Evolutionary conservation across 1,140 invertebrate genomes (phyloP), one percentile per base, ranked within the genome.

Genomic region (Zaprionus nigranus): DNA sequence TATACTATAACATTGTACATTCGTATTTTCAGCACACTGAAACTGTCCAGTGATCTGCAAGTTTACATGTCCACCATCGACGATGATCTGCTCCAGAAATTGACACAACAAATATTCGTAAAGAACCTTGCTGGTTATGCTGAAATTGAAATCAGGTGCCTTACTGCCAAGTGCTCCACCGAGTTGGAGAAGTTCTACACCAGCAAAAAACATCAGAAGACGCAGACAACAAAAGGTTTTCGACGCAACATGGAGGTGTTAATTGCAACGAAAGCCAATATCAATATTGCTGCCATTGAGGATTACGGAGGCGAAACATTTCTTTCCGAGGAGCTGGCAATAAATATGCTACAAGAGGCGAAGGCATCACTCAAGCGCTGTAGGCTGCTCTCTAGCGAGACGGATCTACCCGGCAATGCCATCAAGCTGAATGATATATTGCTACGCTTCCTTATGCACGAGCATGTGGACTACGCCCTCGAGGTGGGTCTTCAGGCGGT

Each of bases 281-380:
- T 98, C 46, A 98, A 98, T 90, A 97, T 99, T 75, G 97, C 97
- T 4, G 96, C 97, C 91, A 97, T 97, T 65, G 98, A 99, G 93
- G 97, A 99, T 93, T 99, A 98, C 93, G 98, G 98, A 2, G 98
- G 98, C 0, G 98, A 99, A 93, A 99, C 98, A 0, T 99, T 99
- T 92, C 94, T 99, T 2, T 99, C 98, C 0, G 98, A 99, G 93
- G 97, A 99, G 92, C 94, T 99, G n/a, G 98, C 98, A 1, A 97
- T 99, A 63, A 97, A 96, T 81, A 95, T 99, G 81, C 93, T 99
- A 13, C 97, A 98, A 92, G 97, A 99, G 92, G 96, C 97, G 1
- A 98, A 98, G 93, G 95, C 96, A 36, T 98, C 98, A 0, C 97
- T 99, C 79, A 95, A 96, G 75, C 94, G 99, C 73, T 99, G 98